Evolutionary conservation across 2,113 vertebrate genomes (phyloP).

Genomic region (Lasiurus cinereus): DNA sequence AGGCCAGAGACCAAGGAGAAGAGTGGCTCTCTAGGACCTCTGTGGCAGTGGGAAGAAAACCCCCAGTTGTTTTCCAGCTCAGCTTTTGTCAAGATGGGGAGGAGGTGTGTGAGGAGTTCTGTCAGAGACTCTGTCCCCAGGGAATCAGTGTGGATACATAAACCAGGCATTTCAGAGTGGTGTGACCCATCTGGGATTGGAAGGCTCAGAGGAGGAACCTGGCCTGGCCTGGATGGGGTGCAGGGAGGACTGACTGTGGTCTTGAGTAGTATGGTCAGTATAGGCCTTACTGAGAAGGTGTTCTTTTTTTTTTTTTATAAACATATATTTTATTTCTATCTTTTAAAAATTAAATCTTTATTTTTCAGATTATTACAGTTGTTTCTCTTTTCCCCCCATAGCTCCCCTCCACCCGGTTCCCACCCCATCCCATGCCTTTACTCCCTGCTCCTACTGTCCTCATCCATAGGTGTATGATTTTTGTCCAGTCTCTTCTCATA

Average conservation of each 20-base stretch:
- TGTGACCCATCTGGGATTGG: not conserved
- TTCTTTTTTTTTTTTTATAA: no score
- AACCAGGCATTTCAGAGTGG: accelerated
- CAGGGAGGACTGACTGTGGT: not conserved
- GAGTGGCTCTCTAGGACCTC: not conserved
- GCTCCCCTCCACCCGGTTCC: no score
- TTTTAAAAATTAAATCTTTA: no score
- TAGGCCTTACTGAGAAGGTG: not conserved
- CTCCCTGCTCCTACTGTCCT: no score
- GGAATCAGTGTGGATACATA: accelerated
- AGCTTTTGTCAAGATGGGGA: no score
- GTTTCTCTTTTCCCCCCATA: no score
- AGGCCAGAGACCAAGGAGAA: not conserved
- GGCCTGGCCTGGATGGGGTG: accelerated
- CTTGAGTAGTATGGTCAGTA: not conserved
- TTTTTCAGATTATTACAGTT: no score
- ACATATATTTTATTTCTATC: no score
- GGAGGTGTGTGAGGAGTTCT: not conserved
- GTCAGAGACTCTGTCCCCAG: not conserved
- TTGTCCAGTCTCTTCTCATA: no score
- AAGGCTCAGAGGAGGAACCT: not conserved
- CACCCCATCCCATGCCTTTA: no score
- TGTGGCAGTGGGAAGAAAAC: not conserved
- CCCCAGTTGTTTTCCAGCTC: accelerated
- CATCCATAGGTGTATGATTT: no score